Percentiles rank a stretch among this genome's conserved stretches.
Evolutionary conservation across 2,797 vertebrate genomes (phyloP).

Genomic region (Enteromius trimaculatus): DNA sequence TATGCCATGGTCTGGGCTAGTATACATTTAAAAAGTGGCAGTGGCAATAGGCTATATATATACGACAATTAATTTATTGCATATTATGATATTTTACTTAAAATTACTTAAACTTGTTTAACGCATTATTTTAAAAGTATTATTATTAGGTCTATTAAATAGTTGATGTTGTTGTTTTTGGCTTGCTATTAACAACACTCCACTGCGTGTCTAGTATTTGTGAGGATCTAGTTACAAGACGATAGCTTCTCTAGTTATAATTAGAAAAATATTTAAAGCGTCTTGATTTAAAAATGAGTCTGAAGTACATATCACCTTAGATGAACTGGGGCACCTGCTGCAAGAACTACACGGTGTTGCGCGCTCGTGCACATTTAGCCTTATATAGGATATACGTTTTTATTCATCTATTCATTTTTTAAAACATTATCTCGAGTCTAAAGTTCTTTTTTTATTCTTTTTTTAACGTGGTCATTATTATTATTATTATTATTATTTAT

Average conservation of each 20-base stretch:
- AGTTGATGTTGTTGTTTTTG: not conserved
- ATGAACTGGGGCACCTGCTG: conserved; percentile 39
- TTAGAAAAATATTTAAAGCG: not conserved
- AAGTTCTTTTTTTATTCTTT: too few relatives aligned
- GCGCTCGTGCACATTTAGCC: not conserved
- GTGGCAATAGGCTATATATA: too few relatives aligned
- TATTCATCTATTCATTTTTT: not conserved
- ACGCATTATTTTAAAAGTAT: not conserved
- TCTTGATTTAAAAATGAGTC: not conserved
- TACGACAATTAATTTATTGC: not conserved
- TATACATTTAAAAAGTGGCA: not conserved
- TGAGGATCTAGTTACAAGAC: not conserved
- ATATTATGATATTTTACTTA: not conserved
- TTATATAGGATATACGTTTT: not conserved
- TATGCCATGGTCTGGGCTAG: not conserved
- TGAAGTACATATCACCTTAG: not conserved
- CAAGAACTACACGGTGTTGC: not conserved
- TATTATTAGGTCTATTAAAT: not conserved
- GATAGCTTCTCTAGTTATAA: not conserved
- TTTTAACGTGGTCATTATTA: not conserved
- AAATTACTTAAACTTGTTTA: not conserved
- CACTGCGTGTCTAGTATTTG: not conserved
- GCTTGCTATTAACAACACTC: not conserved
- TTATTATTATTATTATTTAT: not conserved
- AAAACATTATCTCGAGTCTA: not conserved